These are phyloP conservation scores for Ypsolopha sequella DNA, from an alignment of 2,888 invertebrate genomes.

Conservation along the genomic window DNA sequence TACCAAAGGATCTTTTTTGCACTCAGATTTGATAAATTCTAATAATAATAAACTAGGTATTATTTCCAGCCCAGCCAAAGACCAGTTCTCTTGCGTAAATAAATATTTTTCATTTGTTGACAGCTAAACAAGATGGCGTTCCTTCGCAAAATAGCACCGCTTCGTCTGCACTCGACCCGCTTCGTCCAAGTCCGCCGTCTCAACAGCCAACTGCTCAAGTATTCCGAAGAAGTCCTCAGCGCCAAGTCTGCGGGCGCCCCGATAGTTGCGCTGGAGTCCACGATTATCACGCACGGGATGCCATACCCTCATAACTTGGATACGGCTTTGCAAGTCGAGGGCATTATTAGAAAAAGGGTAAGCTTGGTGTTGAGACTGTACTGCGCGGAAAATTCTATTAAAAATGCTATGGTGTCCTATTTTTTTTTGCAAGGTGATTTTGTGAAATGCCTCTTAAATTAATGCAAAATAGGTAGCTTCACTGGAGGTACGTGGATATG, in stretches of 20 bases:
- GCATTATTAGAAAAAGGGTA: constrained; percentile 79
- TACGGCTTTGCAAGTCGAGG: constrained; percentile 87
- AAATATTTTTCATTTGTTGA: neutral
- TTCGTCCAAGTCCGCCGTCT: neutral
- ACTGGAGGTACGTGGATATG: too few relatives aligned
- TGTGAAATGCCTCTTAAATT: too few relatives aligned
- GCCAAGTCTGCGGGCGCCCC: constrained; percentile 76
- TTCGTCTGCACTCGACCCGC: neutral
- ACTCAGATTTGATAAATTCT: too few relatives aligned
- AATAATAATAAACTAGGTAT: too few relatives aligned
- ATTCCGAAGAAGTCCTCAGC: constrained; percentile 73
- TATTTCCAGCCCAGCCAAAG: too few relatives aligned
- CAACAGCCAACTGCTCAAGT: constrained; percentile 23
- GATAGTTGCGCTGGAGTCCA: constrained; percentile 95
- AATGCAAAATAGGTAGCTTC: too few relatives aligned
- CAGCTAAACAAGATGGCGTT: neutral
- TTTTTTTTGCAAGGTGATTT: too few relatives aligned
- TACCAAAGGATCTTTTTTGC: too few relatives aligned
- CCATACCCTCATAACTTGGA: constrained; percentile 92
- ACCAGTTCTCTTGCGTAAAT: too few relatives aligned
- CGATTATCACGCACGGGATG: constrained; percentile 99
- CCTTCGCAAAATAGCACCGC: neutral
- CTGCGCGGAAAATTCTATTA: too few relatives aligned
- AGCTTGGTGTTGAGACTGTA: constrained; percentile 15
- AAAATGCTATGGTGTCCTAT: too few relatives aligned